These are phyloP conservation scores for Orchesellides sinensis DNA, from an alignment of 2,888 invertebrate species.

Conservation along the genomic window DNA sequence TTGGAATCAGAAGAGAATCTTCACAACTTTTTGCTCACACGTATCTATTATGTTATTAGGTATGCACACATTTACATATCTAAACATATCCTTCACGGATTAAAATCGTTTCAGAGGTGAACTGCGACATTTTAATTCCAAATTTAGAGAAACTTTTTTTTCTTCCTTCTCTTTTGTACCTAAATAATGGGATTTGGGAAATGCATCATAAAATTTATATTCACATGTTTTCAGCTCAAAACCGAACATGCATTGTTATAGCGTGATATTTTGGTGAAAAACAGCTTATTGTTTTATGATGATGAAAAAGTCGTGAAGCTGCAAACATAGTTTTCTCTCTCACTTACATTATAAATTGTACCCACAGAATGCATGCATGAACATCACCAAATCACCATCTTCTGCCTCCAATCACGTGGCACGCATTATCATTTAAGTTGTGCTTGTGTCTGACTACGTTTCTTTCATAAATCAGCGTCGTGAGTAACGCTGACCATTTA, in stretches of 20 bases:
- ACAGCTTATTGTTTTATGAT: conserved; percentile 57
- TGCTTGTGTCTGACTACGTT: conserved; percentile 19
- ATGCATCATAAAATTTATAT: background rate
- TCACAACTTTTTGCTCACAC: no score
- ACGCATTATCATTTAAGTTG: conserved; percentile 14
- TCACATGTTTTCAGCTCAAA: background rate
- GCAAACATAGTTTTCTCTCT: no score
- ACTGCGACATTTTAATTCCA: background rate
- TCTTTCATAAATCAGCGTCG: conserved; percentile 67
- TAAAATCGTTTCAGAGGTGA: no score
- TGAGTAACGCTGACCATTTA: conserved; percentile 63
- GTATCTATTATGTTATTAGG: no score
- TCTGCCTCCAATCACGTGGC: conserved; percentile 6
- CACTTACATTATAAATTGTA: no score
- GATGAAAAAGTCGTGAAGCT: conserved; percentile 67
- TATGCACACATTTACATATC: no score
- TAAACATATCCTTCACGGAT: no score
- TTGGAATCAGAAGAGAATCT: no score
- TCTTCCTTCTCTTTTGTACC: background rate
- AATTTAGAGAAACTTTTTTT: background rate
- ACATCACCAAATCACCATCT: background rate
- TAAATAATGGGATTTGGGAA: background rate
- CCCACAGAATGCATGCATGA: background rate
- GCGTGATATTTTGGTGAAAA: no score
- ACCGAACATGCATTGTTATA: no score